Conservation (phyloP, 1,140 invertebrate species). For the Anastrepha obliqua region DNA sequence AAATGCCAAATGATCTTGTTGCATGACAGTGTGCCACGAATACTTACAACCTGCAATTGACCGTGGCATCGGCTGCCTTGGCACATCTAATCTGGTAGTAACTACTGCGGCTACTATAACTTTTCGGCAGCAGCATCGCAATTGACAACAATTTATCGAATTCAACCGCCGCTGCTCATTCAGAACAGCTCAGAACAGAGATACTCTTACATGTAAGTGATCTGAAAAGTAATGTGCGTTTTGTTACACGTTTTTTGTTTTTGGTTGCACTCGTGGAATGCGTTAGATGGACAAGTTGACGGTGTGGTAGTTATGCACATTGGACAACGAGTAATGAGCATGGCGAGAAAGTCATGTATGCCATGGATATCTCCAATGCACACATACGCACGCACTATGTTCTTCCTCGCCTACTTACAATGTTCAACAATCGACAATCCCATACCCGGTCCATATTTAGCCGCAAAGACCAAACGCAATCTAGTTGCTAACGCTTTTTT, state of each 20-base stretch:
- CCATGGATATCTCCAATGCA: neutral
- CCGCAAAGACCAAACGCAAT: neutral
- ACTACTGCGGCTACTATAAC: neutral
- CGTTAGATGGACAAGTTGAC: constrained; percentile 43
- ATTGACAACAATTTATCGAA: neutral
- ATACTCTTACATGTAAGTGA: neutral
- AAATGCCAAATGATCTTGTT: constrained; percentile 37
- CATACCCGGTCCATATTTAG: constrained; percentile 41
- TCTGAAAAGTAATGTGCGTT: neutral
- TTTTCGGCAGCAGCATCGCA: neutral
- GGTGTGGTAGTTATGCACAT: neutral
- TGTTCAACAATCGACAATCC: neutral
- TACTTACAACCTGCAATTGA: neutral
- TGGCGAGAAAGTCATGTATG: constrained; percentile 11
- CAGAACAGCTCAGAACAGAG: neutral
- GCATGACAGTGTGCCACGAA: neutral
- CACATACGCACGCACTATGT: neutral
- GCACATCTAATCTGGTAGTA: neutral
- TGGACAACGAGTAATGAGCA: constrained; percentile 5
- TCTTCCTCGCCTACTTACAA: neutral
- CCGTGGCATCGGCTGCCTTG: neutral
- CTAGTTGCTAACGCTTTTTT: constrained; percentile 9
- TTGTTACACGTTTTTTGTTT: neutral
- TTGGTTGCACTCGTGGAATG: constrained; percentile 4
- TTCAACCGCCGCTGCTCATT: too few relatives aligned